Percentiles rank a stretch among this genome's conserved stretches.
phyloP scores from a whole-genome alignment of 1,140 invertebrate genomes.

The Pachyrhynchus sulphureomaculatus region DNA sequence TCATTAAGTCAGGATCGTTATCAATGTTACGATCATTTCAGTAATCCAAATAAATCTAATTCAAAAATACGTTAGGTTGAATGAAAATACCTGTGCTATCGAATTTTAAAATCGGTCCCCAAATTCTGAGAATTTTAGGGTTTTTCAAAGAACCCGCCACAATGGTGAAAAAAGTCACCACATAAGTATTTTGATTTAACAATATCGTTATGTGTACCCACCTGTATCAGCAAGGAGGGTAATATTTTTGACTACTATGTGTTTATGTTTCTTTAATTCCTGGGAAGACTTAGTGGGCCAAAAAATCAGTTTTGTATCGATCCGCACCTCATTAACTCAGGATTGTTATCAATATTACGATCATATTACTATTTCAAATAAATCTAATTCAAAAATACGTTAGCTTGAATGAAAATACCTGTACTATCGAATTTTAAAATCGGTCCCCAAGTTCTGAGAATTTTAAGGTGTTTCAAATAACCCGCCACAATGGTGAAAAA shows the following conservation, averaged over 20 bases:
- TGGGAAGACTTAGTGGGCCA: too few relatives aligned
- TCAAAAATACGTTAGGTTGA: constrained; percentile 14
- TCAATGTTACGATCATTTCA: constrained; percentile 18
- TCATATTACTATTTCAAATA: constrained; percentile 20
- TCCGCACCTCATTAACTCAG: constrained; percentile 6
- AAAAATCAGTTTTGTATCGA: not conserved
- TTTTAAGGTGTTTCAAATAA: constrained; percentile 27
- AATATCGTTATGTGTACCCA: too few relatives aligned
- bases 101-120: constrained; percentile 8
- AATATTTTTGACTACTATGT: too few relatives aligned
- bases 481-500: not conserved
- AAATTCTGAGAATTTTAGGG: constrained; percentile 22
- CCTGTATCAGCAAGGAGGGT: too few relatives aligned
- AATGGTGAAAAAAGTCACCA: not conserved
- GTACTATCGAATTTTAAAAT: constrained; percentile 12
- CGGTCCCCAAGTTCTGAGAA: constrained; percentile 22
- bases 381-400: constrained; percentile 16
- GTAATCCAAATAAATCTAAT: constrained; percentile 23
- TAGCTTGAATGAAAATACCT: constrained; percentile 26
- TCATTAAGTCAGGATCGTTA: constrained; percentile 15
- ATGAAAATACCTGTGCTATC: constrained; percentile 28
- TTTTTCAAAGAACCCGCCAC: constrained; percentile 24
- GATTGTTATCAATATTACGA: constrained; percentile 14
- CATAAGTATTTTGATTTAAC: not conserved
- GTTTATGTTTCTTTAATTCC: too few relatives aligned